Percentiles rank a stretch among this genome's conserved stretches.
phyloP scores from a whole-genome alignment of 1,140 invertebrate genomes.

The Belonocnema kinseyi region DNA sequence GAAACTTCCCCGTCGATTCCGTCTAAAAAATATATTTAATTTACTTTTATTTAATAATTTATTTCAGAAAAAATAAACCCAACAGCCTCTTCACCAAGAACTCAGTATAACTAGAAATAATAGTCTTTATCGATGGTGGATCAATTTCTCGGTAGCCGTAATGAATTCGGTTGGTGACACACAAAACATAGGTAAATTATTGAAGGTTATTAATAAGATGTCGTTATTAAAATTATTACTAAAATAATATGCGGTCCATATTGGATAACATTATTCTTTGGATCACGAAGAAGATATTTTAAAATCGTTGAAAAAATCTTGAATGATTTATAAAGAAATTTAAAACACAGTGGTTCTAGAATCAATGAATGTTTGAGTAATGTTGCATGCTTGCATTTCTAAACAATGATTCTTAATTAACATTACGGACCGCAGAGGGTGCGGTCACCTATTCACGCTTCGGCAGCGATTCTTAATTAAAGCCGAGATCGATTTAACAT shows the following conservation, averaged over 20 bases:
- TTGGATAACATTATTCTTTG: no score
- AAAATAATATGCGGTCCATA: no score
- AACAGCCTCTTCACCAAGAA: no score
- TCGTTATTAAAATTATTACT: no score
- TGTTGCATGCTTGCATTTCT: slow-evolving; percentile 10
- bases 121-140: no score
- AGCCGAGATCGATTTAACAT: slow-evolving; percentile 16
- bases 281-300: no score
- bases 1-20: slow-evolving; percentile 77
- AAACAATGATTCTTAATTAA: slow-evolving; percentile 18
- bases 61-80: no score
- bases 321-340: background rate
- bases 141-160: no score
- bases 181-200: no score
- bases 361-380: background rate
- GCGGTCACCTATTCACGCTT: slow-evolving; percentile 15
- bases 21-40: slow-evolving; percentile 68
- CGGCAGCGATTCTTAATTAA: slow-evolving; percentile 23
- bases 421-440: slow-evolving; percentile 12
- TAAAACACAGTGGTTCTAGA: background rate
- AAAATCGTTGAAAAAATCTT: background rate
- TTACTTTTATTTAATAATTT: slow-evolving; percentile 34
- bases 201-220: background rate
- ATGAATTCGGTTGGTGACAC: no score
- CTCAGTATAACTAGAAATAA: no score